Evolutionary conservation across 2,797 vertebrate species (phyloP).

Genomic region (Coreius guichenoti): DNA sequence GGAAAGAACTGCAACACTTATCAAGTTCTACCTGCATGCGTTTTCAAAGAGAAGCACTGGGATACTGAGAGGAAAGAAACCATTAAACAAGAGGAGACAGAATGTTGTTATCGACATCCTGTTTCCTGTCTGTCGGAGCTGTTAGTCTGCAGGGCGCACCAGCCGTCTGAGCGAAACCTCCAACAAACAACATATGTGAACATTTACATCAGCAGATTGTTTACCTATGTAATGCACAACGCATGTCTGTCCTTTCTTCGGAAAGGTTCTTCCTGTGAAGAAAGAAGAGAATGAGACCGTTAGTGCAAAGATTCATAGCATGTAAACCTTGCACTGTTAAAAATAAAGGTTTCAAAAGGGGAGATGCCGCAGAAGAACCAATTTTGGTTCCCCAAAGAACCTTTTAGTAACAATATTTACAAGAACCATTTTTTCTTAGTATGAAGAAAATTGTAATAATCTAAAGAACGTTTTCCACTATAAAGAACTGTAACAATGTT

Average conservation of each 20-base stretch:
- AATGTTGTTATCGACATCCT: constrained; percentile 71
- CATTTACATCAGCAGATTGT: constrained; percentile 37
- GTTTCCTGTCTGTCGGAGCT: constrained; percentile 80
- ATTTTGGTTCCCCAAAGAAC: too few species aligned
- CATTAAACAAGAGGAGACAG: constrained; percentile 60
- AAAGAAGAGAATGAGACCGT: constrained; percentile 43
- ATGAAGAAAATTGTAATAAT: too few species aligned
- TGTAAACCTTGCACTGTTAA: neutral
- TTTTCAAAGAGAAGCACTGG: constrained; percentile 48
- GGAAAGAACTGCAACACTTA: constrained; percentile 12
- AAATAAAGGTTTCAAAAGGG: too few species aligned
- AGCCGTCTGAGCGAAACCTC: neutral
- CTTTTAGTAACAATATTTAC: too few species aligned
- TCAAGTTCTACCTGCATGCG: constrained; percentile 4
- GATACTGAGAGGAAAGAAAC: constrained; percentile 56
- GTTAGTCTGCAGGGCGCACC: constrained; percentile 67
- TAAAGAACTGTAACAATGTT: too few species aligned
- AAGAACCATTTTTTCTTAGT: too few species aligned
- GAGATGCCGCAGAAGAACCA: too few species aligned
- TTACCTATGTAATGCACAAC: constrained; percentile 99
- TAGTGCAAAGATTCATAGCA: constrained; percentile 41
- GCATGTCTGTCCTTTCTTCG: constrained; percentile 98
- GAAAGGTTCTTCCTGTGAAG: constrained; percentile 93
- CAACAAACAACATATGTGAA: constrained; percentile 1
- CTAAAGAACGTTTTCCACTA: too few species aligned